Evolutionary conservation across 2,888 invertebrate species (phyloP), one percentile per base, ranked within the genome.

Genomic region (Rhodophaea formosa): DNA sequence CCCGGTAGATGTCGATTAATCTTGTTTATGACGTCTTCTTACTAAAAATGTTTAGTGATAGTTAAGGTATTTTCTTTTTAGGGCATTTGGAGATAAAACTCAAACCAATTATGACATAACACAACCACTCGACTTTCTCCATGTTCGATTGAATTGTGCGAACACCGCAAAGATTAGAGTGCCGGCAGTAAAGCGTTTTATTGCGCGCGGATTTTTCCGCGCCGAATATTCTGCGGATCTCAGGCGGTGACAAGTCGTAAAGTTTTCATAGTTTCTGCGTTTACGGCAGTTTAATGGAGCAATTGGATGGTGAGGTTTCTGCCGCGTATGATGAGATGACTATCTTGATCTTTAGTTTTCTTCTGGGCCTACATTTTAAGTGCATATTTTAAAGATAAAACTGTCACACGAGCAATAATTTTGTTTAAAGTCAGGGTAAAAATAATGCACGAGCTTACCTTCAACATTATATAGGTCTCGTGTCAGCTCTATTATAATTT

Each of bases 161-260:
- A 59, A 60, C 65, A 63, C 59, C 54, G 65, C 65, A 60, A 62
- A 65, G 62, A 65, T 65, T 63, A 65, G 58, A 59, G 53, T 49
- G 59, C 32, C 35, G 59, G 53, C 58, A 53, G 60, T 65, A 65
- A 65, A 61, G 60, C 62, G 62, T 64, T 64, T 64, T 64, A 64
- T 53, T 59, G 57, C 57, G 46, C 53, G 32, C 51, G 35, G 46
- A 35, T 35, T 35, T 16, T 51, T 51, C 35, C 17, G 35, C 51
- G 35, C 39, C 12, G 39, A 35, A 51, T 35, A 35, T 51, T 51
- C 35, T 51, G 35, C 35, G 35, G 35, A 51, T 35, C 51, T 17
- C 39, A 51, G 35, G 32, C 23, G 14, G 35, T 51, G 35, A 51
- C 51, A 51, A 35, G 17, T 51, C 51, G 35, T 51, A 51, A 51